These are phyloP conservation scores for Triplophysa siluroides DNA, from an alignment of 2,113 vertebrate species.

Conservation along the genomic window DNA sequence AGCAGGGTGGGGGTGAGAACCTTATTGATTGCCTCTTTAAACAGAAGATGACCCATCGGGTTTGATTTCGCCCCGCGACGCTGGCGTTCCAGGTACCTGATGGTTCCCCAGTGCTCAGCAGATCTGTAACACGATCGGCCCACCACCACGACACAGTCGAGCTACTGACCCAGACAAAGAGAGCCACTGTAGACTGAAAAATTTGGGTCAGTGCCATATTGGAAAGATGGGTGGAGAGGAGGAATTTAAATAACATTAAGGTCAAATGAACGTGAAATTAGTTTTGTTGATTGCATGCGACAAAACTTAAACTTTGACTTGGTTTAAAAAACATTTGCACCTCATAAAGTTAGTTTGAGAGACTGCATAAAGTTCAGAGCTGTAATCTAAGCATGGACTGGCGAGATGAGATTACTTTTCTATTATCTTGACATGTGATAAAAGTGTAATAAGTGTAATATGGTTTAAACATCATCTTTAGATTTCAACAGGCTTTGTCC, in stretches of 20 bases:
- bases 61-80: conserved; percentile 44
- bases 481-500: neutral
- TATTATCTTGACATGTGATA: too few relatives aligned
- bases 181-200: conserved; percentile 33
- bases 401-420: too few relatives aligned
- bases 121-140: conserved; percentile 41
- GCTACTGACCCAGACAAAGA: conserved; percentile 43
- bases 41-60: conserved; percentile 30
- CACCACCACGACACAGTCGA: neutral
- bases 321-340: too few relatives aligned
- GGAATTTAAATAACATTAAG: neutral
- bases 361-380: too few relatives aligned
- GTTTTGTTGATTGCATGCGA: too few relatives aligned
- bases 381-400: too few relatives aligned
- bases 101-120: conserved; percentile 2
- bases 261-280: neutral
- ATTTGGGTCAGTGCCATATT: neutral
- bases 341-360: too few relatives aligned
- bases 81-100: conserved; percentile 32
- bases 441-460: too few relatives aligned
- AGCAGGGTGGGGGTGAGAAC: conserved; percentile 54
- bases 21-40: conserved; percentile 47
- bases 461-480: too few relatives aligned
- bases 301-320: too few relatives aligned
- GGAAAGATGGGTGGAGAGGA: neutral